Evolutionary conservation across 2,113 vertebrate genomes (phyloP).

Genomic region (Pollachius pollachius): DNA sequence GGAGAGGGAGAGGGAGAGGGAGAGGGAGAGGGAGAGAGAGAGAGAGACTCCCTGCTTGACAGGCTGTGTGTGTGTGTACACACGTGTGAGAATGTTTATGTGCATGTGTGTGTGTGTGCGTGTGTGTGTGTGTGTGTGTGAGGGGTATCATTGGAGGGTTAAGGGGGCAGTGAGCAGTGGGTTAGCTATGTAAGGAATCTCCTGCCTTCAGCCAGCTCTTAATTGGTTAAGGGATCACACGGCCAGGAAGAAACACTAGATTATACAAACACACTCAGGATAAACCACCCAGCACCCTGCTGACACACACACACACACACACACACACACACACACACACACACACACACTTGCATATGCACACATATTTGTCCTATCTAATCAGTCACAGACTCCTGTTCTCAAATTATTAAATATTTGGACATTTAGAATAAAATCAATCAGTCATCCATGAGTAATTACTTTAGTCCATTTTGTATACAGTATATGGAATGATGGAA

Average conservation of each 20-base stretch:
- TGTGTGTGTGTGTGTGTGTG: slow-evolving; percentile 6
- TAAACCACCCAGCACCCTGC: slow-evolving; percentile 44
- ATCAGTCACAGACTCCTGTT: no score
- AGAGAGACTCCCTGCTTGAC: no score
- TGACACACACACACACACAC: slow-evolving; percentile 7
- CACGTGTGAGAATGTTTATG: not conserved
- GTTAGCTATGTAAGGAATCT: slow-evolving; percentile 66
- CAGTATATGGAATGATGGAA: not conserved
- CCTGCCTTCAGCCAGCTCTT: slow-evolving; percentile 49
- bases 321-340: not conserved
- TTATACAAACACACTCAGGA: slow-evolving; percentile 43
- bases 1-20: no score
- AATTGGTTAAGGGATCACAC: slow-evolving; percentile 61
- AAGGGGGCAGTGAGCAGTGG: slow-evolving; percentile 45
- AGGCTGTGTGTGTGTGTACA: not conserved
- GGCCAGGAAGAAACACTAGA: slow-evolving; percentile 55
- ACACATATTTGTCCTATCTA: not conserved
- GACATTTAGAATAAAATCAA: not conserved
- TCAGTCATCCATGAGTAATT: not conserved
- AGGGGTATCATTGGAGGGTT: slow-evolving; percentile 8
- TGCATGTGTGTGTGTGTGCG: slow-evolving; percentile 6
- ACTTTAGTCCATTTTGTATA: not conserved
- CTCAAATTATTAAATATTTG: not conserved
- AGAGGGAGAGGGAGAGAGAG: not conserved
- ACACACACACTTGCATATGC: not conserved